Conservation (phyloP, 2,888 invertebrate genomes). For the Latheticus oryzae region DNA sequence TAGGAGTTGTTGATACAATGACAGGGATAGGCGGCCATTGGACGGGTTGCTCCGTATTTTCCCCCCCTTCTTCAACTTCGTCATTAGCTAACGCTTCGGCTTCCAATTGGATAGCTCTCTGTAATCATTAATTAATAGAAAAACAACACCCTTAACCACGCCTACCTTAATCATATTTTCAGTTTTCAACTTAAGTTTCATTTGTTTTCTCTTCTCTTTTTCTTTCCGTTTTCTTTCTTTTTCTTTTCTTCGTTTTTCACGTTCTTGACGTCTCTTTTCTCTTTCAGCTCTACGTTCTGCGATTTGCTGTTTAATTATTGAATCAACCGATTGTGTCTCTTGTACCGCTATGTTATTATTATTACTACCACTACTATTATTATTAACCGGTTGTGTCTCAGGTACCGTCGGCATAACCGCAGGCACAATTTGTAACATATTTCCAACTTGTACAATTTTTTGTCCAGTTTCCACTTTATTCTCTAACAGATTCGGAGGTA, state of each 20-base stretch:
- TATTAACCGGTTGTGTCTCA: constrained; percentile 15
- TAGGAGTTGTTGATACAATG: constrained; percentile 49
- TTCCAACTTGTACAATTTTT: constrained; percentile 68
- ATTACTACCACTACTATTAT: too few relatives aligned
- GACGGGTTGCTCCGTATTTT: constrained; percentile 41
- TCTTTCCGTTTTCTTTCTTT: constrained; percentile 62
- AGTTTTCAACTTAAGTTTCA: constrained; percentile 61
- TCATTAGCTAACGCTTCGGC: constrained; percentile 45
- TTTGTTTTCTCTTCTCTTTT: constrained; percentile 60
- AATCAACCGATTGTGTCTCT: constrained; percentile 55
- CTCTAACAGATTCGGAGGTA: constrained; percentile 26
- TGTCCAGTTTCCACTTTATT: constrained; percentile 16
- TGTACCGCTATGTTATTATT: too few relatives aligned
- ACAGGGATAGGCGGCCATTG: constrained; percentile 60
- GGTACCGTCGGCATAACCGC: constrained; percentile 48
- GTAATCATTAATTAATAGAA: too few relatives aligned
- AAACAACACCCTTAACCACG: too few relatives aligned
- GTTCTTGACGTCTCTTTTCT: constrained; percentile 60
- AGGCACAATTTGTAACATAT: constrained; percentile 73
- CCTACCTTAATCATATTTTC: constrained; percentile 65
- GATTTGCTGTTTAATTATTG: constrained; percentile 56
- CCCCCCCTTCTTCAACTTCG: constrained; percentile 47
- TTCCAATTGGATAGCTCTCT: constrained; percentile 57
- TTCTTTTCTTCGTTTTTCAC: constrained; percentile 61
- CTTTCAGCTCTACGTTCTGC: constrained; percentile 61